phyloP scores from a whole-genome alignment of 1,140 invertebrate genomes.

The Drosophila burlai region DNA sequence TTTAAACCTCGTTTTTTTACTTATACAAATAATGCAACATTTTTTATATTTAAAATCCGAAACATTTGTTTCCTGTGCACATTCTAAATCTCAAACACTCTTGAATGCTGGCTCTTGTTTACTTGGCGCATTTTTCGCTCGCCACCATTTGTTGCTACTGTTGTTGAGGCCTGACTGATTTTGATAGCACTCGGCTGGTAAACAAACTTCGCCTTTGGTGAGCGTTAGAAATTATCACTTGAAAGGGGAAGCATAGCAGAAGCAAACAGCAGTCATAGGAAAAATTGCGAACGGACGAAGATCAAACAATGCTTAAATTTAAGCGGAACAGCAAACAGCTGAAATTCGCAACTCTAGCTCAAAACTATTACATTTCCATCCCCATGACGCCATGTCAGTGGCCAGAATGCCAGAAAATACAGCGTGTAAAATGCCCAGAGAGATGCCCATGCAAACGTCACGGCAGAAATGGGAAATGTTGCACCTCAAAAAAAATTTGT shows the following conservation, averaged over 20 bases:
- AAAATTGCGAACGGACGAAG: constrained; percentile 20
- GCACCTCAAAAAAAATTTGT: neutral
- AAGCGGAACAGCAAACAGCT: constrained; percentile 25
- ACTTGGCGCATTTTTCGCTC: constrained; percentile 71
- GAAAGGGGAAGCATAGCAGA: neutral
- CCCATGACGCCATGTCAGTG: constrained; percentile 19
- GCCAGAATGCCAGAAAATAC: constrained; percentile 21
- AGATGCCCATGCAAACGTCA: constrained; percentile 9
- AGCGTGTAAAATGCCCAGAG: neutral
- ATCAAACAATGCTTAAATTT: constrained; percentile 26
- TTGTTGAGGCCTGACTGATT: constrained; percentile 59
- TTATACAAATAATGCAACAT: neutral
- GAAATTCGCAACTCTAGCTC: constrained; percentile 15
- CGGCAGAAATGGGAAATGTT: neutral
- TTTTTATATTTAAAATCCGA: accelerated
- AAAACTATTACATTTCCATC: constrained; percentile 21
- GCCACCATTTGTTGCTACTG: constrained; percentile 59
- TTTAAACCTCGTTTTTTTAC: too few relatives aligned
- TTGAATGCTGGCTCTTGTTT: constrained; percentile 68
- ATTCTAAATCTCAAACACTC: constrained; percentile 24
- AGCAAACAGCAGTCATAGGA: constrained; percentile 13
- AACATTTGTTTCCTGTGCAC: constrained; percentile 1
- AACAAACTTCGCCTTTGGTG: constrained; percentile 65
- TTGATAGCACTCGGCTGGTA: constrained; percentile 68
- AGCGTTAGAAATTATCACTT: constrained; percentile 75